Base-by-base conservation (phyloP, 2,113 vertebrate genomes). In the Chaetodon auriga region DNA sequence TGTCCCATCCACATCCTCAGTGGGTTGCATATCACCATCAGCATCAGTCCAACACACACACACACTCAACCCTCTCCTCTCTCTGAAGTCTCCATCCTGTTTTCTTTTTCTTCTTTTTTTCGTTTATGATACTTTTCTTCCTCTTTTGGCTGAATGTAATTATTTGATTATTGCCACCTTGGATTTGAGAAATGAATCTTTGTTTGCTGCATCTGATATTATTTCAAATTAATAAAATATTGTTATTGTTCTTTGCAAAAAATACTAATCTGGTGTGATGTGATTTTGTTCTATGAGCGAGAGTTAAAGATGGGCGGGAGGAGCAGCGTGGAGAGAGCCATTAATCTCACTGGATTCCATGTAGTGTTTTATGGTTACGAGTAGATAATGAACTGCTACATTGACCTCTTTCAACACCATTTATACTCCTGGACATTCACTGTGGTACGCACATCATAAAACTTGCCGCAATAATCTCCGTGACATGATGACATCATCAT, bases 181-280 rank as follows among this genome's bases (percentile, higher is more conserved):
- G 92, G 86, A 92, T 93, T 92, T 88, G 76, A 83, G 75, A 87
- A 88, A 87, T 75, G 48, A 73, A 75, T 83, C 73, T 88, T 90
- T 83, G 90, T 88, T 94, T 94, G 93, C 90, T 94, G 93, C 95
- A 93, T 93, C 93, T 93, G 83, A 88, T 83, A 84, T 95, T 61
- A 92, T 94, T 94, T 92, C 25, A 23, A 92, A 45, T 91, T 91
- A 90, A 92, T 90, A 94, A 93, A 95, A 93, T 91, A 89, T 91
- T 82, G 86, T 87, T 87, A 88, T 90, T 93, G 92, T 92, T 90
- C 83, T 95, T 95, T 95, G 83, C 90, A 93, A 90, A 61, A 84
- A 85, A 73, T 16, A 60, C 18, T 30, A 21, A 49, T 35, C 15
- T 58, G 60, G 58, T 77, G 65, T 77, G 6, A 36, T 58, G 72